These are phyloP conservation scores for Euleptes europaea DNA, from an alignment of 2,113 vertebrate genomes.

Conservation along the genomic window DNA sequence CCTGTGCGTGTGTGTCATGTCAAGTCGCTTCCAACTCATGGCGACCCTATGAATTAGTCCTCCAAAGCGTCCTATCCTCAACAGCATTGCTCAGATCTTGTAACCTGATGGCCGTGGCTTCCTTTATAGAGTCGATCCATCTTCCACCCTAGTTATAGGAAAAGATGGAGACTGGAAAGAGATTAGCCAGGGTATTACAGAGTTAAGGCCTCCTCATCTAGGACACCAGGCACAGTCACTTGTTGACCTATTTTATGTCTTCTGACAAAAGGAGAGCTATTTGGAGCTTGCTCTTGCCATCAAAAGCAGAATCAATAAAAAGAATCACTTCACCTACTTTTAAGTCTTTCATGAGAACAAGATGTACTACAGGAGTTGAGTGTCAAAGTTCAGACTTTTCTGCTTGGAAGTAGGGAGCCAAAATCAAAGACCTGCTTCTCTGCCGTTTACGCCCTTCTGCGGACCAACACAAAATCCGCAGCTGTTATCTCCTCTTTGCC, in stretches of 20 bases:
- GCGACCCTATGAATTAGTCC: too few relatives aligned
- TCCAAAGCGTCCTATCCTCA: too few relatives aligned
- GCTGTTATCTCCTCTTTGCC: neutral
- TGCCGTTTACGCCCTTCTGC: neutral
- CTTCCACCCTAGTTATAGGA: neutral
- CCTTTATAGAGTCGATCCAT: too few relatives aligned
- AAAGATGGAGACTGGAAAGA: neutral
- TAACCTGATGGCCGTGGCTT: too few relatives aligned
- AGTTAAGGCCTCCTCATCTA: neutral
- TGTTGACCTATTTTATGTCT: constrained; percentile 28
- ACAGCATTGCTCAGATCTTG: too few relatives aligned
- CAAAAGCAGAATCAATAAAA: constrained; percentile 12
- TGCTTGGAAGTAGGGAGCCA: neutral
- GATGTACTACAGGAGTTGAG: constrained; percentile 12
- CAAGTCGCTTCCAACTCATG: too few relatives aligned
- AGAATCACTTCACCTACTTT: constrained; percentile 10
- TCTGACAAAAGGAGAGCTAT: constrained; percentile 1
- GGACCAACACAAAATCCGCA: neutral
- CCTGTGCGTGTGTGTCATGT: too few relatives aligned
- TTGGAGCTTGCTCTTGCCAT: constrained; percentile 16
- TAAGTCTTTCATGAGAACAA: constrained; percentile 28
- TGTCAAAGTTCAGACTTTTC: constrained; percentile 21
- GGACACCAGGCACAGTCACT: neutral
- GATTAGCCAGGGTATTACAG: neutral
- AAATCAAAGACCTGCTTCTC: neutral